Evolutionary conservation across 2,113 vertebrate genomes (phyloP), one percentile per base, ranked within the genome.

Genomic region (Puma concolor): DNA sequence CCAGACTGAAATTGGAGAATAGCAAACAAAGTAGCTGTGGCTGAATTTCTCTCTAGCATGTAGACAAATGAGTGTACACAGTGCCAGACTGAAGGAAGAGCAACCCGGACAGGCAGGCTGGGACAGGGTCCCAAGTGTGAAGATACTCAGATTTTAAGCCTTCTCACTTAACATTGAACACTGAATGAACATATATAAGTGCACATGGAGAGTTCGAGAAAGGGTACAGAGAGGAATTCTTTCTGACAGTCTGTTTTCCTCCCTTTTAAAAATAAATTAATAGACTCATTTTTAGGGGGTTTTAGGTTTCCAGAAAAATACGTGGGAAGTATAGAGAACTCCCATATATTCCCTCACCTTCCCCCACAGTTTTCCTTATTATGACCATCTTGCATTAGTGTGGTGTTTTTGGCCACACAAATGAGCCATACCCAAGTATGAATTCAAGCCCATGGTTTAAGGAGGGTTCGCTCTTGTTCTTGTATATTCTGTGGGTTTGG

Each of bases 281-380:
- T 23, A 71, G 27, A 71, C 15, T 82, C 50, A 33, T 88, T 77
- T 29, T 63, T 67, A 92, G 44, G 64, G 27, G 50, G 21, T 10
- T 91, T 80, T 44, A 88, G 33, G 29, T 77, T 88, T 67, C 52
- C 1, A 21, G 74, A 95, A 95, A 41, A 88, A 16, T 88, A 41
- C 88, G 9, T 54, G 29, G 17, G 27, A 72, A 71, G 8, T 31
- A 79, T 3, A 12, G 31, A 64, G 31, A 76, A 14, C 36, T n/a
- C 16, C 41, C 16, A 11, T 15, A 44, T 10, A n/a, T 1, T 1
- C 6, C 23, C 50, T 57, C 21, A 4, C 16, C 12, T n/a, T 44
- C 19, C 23, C 36, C 41, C 23, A n/a, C 10, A 0, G 5, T 84
- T n/a, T 85, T 57, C 12, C 52, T 15, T 52, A 10, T 64, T 31